Conservation (phyloP, 2,113 vertebrate genomes). For the Cichladusa arquata region DNA sequence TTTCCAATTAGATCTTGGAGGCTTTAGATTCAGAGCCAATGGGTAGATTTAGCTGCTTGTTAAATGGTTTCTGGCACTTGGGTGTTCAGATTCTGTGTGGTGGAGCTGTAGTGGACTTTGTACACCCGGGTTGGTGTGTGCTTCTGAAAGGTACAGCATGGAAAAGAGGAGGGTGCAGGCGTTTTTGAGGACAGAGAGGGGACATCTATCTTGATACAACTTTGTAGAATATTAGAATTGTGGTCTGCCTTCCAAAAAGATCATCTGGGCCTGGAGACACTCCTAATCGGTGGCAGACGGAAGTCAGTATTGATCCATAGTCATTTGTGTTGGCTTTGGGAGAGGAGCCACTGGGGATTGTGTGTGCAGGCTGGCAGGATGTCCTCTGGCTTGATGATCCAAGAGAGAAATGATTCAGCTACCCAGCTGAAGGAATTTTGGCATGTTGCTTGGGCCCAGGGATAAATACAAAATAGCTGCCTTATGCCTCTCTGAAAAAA, state of each 20-base stretch:
- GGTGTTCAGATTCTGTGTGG: background rate
- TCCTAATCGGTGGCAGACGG: background rate
- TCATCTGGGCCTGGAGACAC: background rate
- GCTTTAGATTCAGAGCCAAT: background rate
- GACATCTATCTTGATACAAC: background rate
- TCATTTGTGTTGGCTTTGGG: background rate
- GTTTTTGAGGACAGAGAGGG: background rate
- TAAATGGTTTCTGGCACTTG: background rate
- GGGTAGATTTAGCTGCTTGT: background rate
- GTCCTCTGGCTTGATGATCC: conserved; percentile 21
- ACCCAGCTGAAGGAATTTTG: background rate
- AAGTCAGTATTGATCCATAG: background rate
- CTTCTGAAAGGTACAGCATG: background rate
- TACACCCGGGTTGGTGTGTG: background rate
- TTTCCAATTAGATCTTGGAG: background rate
- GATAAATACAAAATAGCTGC: background rate
- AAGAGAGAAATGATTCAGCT: conserved; percentile 11
- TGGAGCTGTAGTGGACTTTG: background rate
- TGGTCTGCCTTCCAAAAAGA: background rate
- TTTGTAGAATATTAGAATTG: background rate
- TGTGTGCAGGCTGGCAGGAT: background rate
- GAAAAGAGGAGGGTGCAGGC: background rate
- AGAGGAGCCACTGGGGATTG: background rate
- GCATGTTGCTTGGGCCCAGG: background rate
- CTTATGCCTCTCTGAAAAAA: background rate